Base-by-base conservation (phyloP, 53 echinoderm and acorn worm species). In the Temnopleurus reevesii region DNA sequence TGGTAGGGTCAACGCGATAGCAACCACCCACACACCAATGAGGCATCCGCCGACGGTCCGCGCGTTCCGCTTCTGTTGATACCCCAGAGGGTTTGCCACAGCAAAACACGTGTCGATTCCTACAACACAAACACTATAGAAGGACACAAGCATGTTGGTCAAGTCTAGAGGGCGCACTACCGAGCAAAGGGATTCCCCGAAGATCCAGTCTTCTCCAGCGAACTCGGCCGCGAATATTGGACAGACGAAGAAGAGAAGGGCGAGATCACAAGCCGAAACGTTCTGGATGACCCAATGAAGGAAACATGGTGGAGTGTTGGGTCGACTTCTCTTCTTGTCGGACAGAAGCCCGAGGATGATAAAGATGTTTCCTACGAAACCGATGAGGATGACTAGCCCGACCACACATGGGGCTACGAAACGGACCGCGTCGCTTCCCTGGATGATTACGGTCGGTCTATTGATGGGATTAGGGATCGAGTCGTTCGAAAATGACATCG, bases 201-300 rank as follows among this genome's bases (percentile, higher is more conserved):
- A 92, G 2, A 53, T 92, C 94, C 94, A 94, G 45, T 53, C 44
- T 27, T 81, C 91, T 9, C 61, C 90, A 1, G 92, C 90, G 34
- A 94, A 92, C 90, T 92, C 86, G 4, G 59, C 60, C 2, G 94
- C 94, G 23, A 92, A 92, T 17, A 94, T 90, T 5, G 94, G 94
- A 46, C 89, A 89, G 23, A 80, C 77, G 19, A 89, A 26, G 56
- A 89, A n/a, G 12, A 91, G 90, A 3, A 94, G 92, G 2, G 86
- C 46, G 3, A 94, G 86, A 81, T 94, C 94, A 3, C 85, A 61
- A n/a, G 76, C 45, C 0, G 92, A 81, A 44, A 94, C 56, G 30
- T 87, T 87, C 19, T 87, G 88, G 19, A 66, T 47, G 12, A 87
- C 46, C 66, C 88, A 65, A 53, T 87, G 71, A 10, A 71, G 88